phyloP scores from a whole-genome alignment of 92 coral and sea anemone species.

The Diadumene lineata region DNA sequence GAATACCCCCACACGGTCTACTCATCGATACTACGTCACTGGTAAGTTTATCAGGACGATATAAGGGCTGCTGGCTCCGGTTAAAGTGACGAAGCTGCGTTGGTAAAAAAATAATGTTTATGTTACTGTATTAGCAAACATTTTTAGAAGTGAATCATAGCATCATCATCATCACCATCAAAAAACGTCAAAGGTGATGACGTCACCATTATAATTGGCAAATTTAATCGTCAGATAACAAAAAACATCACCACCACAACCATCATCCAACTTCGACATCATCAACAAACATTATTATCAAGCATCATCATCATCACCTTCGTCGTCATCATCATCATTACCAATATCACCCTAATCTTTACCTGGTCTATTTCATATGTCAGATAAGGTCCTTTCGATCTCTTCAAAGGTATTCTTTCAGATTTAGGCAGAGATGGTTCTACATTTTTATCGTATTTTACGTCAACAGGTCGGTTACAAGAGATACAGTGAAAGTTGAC shows the following conservation, averaged over 20 bases:
- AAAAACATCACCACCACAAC: neutral
- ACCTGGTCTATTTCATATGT: conserved; percentile 95
- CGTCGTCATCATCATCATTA: neutral
- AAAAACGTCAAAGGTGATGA: too few relatives aligned
- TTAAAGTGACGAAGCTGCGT: conserved; percentile 70
- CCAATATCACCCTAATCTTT: neutral
- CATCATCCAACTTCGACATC: neutral
- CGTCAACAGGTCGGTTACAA: conserved; percentile 89
- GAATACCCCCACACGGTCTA: conserved; percentile 98
- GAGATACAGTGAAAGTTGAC: conserved; percentile 91
- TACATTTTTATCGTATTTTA: conserved; percentile 46
- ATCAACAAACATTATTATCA: neutral
- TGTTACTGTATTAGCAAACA: too few relatives aligned
- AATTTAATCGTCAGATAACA: too few relatives aligned
- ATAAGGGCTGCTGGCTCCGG: conserved; percentile 53
- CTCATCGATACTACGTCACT: conserved; percentile 36
- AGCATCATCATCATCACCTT: neutral
- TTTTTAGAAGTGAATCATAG: neutral
- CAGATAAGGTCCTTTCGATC: conserved; percentile 82
- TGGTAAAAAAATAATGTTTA: too few relatives aligned
- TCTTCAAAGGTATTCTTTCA: conserved; percentile 68
- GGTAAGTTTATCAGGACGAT: conserved; percentile 44
- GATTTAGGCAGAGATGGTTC: conserved; percentile 73
- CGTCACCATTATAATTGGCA: too few relatives aligned
- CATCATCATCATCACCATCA: neutral